These are phyloP conservation scores for Myotis planiceps DNA, from an alignment of 2,797 vertebrate species.

Conservation along the genomic window DNA sequence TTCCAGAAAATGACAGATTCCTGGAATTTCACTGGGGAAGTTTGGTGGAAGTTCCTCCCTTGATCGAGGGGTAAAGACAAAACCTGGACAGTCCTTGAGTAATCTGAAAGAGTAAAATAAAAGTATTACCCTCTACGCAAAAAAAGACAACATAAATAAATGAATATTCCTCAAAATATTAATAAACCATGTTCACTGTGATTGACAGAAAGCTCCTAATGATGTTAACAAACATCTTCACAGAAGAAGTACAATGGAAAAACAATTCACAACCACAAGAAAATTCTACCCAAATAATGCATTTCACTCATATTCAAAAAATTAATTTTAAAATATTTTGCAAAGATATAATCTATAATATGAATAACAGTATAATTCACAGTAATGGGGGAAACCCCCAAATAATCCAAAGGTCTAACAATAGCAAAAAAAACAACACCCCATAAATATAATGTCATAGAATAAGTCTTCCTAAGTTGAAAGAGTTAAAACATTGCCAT, in stretches of 20 bases:
- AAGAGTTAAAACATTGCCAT: neutral
- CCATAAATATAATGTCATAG: neutral
- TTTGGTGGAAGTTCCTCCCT: conserved; percentile 97
- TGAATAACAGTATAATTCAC: neutral
- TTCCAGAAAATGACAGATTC: conserved; percentile 98
- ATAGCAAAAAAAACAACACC: neutral
- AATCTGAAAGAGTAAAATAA: conserved; percentile 89
- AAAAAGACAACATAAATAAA: neutral
- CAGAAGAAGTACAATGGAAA: neutral
- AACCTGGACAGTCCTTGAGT: conserved; percentile 94
- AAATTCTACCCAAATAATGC: neutral
- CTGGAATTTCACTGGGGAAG: conserved; percentile 97
- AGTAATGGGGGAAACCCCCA: neutral
- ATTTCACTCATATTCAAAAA: neutral
- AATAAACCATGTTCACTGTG: neutral
- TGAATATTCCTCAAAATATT: neutral
- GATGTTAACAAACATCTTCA: neutral
- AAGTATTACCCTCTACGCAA: neutral
- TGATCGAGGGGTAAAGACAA: conserved; percentile 95
- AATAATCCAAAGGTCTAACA: conserved; percentile 1
- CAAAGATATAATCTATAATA: neutral
- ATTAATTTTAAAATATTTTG: neutral
- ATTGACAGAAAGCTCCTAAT: neutral
- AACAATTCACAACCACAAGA: neutral
- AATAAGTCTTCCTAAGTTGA: neutral